Evolutionary conservation across 2,888 invertebrate genomes (phyloP), one percentile per base, ranked within the genome.

Genomic region (Papilio gigon): DNA sequence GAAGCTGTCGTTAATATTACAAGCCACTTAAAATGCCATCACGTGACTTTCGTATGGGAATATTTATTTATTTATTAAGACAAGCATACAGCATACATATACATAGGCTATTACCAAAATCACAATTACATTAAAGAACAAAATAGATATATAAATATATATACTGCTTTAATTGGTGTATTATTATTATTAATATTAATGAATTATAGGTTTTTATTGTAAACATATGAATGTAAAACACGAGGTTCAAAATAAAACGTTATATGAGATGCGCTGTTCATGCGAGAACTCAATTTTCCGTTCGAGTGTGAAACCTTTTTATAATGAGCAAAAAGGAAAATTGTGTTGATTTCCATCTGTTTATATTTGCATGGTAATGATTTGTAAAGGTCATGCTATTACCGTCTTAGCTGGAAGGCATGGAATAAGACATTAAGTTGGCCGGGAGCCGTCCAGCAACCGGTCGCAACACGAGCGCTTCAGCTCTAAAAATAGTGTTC

Each of bases 351-450:
- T 44, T 44, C 20, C 9, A 3, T 20, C 69, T 68, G 70, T 69
- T 64, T 71, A n/a, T 37, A 65, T 65, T 67, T 69, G 53, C 67
- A 71, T 67, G 62, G 65, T 65, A 69, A 69, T 69, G 65, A 47
- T 17, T 27, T 8, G 30, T 58, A 71, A 73, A 71, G 71, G 69
- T 71, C 69, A 71, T 22, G 47, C 61, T 30, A 70, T 64, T 65
- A 58, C 65, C 22, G 9, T 27, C 20, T n/a, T 30, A 67, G 58
- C 53, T 61, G 22, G 50, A 40, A 59, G 61, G 50, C 50, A 58
- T 73, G 70, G 70, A 78, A 75, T 78, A 74, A 78, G 77, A 77
- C 78, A 78, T 78, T 76, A 75, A 76, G 73, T 74, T 65, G 61
- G 40, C 66, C 63, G 60, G 70, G 65, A 70, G 68, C 68, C 65